Evolutionary conservation across 2,797 vertebrate genomes (phyloP).

Genomic region (Setipinna tenuifilis): DNA sequence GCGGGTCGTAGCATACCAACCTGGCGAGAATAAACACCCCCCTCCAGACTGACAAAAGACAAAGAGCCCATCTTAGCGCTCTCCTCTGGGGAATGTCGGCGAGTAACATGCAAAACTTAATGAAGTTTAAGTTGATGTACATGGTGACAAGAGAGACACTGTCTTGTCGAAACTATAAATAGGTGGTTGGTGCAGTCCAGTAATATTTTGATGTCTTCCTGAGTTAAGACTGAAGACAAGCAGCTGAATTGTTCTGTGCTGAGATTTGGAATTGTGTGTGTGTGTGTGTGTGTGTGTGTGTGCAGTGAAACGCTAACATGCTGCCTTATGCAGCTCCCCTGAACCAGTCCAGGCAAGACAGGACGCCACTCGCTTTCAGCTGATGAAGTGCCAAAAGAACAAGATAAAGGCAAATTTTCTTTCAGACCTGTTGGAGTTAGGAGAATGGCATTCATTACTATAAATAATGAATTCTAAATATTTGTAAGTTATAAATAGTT

Average conservation of each 20-base stretch:
- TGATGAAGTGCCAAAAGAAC: neutral
- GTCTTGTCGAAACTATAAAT: neutral
- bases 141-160: neutral
- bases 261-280: neutral
- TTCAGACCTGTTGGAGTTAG: neutral
- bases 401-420: neutral
- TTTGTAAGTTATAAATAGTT: no score
- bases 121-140: neutral
- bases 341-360: neutral
- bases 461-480: neutral
- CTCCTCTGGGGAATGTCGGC: neutral
- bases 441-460: neutral
- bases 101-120: neutral
- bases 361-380: neutral
- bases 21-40: neutral
- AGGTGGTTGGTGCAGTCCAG: neutral
- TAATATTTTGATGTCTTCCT: slow-evolving; percentile 5
- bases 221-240: neutral
- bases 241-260: neutral
- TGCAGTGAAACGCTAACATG: neutral
- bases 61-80: neutral
- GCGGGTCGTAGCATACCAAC: neutral
- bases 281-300: no score
- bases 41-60: neutral
- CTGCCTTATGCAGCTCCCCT: neutral